A percentile compares a stretch with the other conserved stretches of the same genome.
These are phyloP conservation scores for Drosophila subsilvestris DNA, from an alignment of 2,888 invertebrate species.

Conservation along the genomic window DNA sequence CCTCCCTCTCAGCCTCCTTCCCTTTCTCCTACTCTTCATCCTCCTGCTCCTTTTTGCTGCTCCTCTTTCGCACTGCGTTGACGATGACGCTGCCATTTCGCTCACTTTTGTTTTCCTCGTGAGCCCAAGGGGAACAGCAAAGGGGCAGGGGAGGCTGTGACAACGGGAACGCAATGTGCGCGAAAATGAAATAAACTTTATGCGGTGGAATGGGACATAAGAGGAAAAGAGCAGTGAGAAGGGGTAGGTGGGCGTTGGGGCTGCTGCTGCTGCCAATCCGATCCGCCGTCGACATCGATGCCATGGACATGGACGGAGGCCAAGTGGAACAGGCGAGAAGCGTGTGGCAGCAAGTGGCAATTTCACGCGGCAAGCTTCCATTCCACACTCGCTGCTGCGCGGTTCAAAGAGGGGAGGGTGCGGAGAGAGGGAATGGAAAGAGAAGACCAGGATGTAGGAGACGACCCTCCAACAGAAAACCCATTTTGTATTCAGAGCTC, in stretches of 20 bases:
- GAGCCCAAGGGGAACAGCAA: background rate
- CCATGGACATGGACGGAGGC: slow-evolving; percentile 67
- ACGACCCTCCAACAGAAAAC: slow-evolving; percentile 50
- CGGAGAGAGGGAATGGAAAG: background rate
- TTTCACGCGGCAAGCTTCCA: slow-evolving; percentile 69
- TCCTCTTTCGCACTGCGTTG: slow-evolving; percentile 39
- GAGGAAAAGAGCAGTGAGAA: slow-evolving; percentile 6
- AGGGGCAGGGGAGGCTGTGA: slow-evolving; percentile 28
- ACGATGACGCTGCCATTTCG: slow-evolving; percentile 75
- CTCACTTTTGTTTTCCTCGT: slow-evolving; percentile 67
- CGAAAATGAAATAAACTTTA: slow-evolving; percentile 80
- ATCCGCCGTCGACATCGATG: slow-evolving; percentile 55
- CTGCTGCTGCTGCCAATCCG: slow-evolving; percentile 18
- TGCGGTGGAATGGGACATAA: slow-evolving; percentile 8
- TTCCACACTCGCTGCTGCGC: slow-evolving; percentile 27
- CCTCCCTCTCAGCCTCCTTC: background rate
- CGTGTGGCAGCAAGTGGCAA: slow-evolving; percentile 75
- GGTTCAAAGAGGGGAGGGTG: background rate
- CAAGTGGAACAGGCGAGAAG: slow-evolving; percentile 81
- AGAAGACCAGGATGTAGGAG: background rate
- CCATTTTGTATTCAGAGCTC: slow-evolving; percentile 79
- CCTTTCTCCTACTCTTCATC: background rate
- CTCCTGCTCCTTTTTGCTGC: background rate
- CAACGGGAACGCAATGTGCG: slow-evolving; percentile 72
- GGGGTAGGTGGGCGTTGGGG: background rate